phyloP scores from a whole-genome alignment of 2,888 invertebrate genomes.

The Trachelus stipa region DNA sequence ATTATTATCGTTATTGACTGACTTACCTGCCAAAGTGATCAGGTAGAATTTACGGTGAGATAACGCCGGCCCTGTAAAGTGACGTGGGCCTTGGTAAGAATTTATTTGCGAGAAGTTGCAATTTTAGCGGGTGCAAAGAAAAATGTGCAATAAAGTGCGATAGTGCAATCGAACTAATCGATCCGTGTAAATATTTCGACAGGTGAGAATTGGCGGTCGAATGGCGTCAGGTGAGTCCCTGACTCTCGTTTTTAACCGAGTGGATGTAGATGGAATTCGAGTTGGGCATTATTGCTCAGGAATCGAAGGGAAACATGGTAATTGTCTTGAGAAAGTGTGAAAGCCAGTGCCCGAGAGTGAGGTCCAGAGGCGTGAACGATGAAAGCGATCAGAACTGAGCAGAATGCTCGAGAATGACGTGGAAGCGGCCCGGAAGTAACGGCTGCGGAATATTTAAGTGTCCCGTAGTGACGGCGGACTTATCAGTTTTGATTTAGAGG shows the following conservation, averaged over 20 bases:
- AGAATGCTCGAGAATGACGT: not conserved
- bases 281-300: conserved; percentile 1
- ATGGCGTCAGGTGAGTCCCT: not conserved
- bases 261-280: conserved; percentile 9
- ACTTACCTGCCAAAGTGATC: not conserved
- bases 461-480: conserved; percentile 32
- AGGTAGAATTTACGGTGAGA: not conserved
- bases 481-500: conserved; percentile 47
- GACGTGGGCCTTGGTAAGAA: not conserved
- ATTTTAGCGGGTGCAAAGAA: not conserved
- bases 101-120: not conserved
- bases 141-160: not conserved
- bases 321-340: conserved; percentile 41
- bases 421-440: conserved; percentile 31
- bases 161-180: not conserved
- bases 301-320: not conserved
- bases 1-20: not conserved
- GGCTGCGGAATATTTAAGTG: conserved; percentile 55
- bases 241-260: not conserved
- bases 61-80: not conserved
- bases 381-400: not conserved
- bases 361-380: not conserved
- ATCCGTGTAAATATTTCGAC: not conserved
- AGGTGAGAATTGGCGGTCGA: not conserved
- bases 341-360: conserved; percentile 17